phyloP scores from a whole-genome alignment of 2,113 vertebrate genomes.

The Lathamus discolor region DNA sequence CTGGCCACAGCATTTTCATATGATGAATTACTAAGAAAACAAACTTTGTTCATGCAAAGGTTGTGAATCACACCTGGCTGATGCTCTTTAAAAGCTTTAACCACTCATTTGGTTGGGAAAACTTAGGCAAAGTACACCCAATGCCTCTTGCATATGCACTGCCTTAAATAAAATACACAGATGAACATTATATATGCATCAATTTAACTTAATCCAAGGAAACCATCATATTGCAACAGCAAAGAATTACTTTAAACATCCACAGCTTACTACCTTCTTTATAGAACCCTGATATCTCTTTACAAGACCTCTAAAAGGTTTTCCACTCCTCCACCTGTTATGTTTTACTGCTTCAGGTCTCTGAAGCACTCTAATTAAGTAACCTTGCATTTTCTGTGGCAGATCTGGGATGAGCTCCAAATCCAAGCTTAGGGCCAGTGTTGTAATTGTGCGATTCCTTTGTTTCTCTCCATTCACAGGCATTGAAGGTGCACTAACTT shows the following conservation, averaged over 20 bases:
- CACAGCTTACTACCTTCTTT: not conserved
- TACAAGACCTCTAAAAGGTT: not conserved
- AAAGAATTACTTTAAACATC: not conserved
- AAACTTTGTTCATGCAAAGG: not conserved
- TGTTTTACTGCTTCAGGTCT: not conserved
- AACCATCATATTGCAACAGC: not conserved
- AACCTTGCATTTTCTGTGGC: not conserved
- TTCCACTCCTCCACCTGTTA: not conserved
- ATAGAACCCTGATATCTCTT: not conserved
- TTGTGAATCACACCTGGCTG: not conserved
- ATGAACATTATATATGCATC: not conserved
- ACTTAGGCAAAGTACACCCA: not conserved
- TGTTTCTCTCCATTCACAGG: not conserved
- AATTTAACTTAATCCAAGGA: not conserved
- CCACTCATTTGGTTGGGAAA: not conserved
- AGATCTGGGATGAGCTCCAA: not conserved
- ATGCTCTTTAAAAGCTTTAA: not conserved
- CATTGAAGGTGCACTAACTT: fast-evolving
- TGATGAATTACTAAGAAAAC: not conserved
- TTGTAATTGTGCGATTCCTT: not conserved
- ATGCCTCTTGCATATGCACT: not conserved
- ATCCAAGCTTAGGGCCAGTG: not conserved
- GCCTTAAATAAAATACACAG: not conserved
- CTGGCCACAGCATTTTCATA: not conserved
- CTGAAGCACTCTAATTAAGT: not conserved